Evolutionary conservation across 2,113 vertebrate species (phyloP), one percentile per base, ranked within the genome.

Genomic region (Alligator mississippiensis): DNA sequence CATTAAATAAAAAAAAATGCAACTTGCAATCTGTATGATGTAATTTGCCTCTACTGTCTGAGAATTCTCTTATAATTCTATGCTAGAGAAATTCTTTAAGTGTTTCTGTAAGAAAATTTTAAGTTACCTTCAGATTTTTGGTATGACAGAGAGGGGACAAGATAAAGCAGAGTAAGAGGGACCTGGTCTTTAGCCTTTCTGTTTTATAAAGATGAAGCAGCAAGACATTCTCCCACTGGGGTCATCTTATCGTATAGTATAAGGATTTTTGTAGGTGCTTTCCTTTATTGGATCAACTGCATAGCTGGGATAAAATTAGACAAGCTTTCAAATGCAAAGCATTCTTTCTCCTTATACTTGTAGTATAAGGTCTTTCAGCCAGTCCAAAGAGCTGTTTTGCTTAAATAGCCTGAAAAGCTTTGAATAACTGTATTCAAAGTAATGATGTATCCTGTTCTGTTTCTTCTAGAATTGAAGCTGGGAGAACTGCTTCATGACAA

Each of bases 401-500:
- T 84, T 54, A 70, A 82, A 54, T 17, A 88, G 21, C 4, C 0
- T 9, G 79, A 25, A 9, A 80, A 82, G 6, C 64, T 77, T 34
- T 68, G 30, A 9, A 5, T 83, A 76, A 62, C 61, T 59, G 24
- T 89, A n/a, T 58, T 5, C 61, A 68, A 10, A 30, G 10, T 84
- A 92, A 95, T 82, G 80, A 27, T 28, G 93, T 95, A 4, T 88
- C 47, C 18, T 96, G 38, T 95, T 92, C 77, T 96, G 63, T 95
- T 97, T 91, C 92, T 88, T 97, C 90, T 97, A 99, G 99, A 99
- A 96, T 96, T 99, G 93, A 99, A 99, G 95, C 98, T 99, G 91
- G 99, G 99, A 96, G 99, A 99, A 95, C 96, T 99, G 88, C 99
- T 99, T 97, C 99, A 99, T 98, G 99, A 99, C 97, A 99, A 99